Conservation (phyloP, 2,888 invertebrate species). For the Drosophila prolongata region DNA sequence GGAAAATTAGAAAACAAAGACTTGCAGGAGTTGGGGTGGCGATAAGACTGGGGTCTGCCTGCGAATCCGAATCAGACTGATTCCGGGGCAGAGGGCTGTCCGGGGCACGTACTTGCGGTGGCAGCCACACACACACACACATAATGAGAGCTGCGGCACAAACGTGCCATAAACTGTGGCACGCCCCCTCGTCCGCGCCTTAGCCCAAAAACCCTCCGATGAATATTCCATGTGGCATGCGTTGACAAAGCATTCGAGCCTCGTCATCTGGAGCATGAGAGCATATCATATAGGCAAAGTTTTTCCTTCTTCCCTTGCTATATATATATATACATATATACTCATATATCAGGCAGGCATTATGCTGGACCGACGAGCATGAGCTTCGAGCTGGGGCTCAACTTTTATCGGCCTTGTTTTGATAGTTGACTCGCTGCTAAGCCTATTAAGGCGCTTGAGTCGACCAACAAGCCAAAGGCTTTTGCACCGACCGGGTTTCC, state of each 20-base stretch:
- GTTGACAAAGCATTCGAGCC: conserved; percentile 68
- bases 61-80: conserved; percentile 32
- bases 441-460: conserved; percentile 76
- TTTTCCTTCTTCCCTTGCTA: conserved; percentile 11
- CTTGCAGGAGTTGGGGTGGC: background rate
- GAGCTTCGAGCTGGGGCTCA: conserved; percentile 19
- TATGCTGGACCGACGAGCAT: conserved; percentile 22
- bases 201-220: background rate
- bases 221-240: conserved; percentile 45
- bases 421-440: conserved; percentile 74
- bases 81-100: conserved; percentile 36
- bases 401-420: conserved; percentile 75
- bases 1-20: conserved; percentile 67
- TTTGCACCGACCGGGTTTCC: conserved; percentile 72
- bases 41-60: conserved; percentile 5
- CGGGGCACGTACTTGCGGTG: conserved; percentile 39
- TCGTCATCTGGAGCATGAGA: conserved; percentile 64
- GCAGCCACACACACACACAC: conserved; percentile 24
- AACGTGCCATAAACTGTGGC: conserved; percentile 58
- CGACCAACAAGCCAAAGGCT: conserved; percentile 70
- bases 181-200: conserved; percentile 4
- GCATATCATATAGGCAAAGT: conserved; percentile 56
- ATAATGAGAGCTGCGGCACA: conserved; percentile 45
- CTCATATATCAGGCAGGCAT: conserved; percentile 10
- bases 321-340: no score